phyloP scores from a whole-genome alignment of 2,797 vertebrate genomes.

The Myotis findleyi region DNA sequence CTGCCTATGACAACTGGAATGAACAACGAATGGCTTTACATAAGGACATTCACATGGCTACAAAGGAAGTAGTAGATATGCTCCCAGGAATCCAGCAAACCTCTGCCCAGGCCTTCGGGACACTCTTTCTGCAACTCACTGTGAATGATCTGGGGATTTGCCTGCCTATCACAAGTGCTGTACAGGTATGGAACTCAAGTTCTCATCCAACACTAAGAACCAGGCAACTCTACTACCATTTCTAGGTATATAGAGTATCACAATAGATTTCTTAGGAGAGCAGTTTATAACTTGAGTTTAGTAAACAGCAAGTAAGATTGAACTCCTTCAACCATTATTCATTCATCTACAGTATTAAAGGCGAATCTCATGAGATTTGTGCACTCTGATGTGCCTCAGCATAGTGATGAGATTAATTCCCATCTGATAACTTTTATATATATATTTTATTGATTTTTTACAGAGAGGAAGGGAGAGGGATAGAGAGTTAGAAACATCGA shows the following conservation, averaged over 20 bases:
- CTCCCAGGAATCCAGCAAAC: slow-evolving; percentile 98
- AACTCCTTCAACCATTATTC: neutral
- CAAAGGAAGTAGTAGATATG: slow-evolving; percentile 99
- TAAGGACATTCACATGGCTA: slow-evolving; percentile 99
- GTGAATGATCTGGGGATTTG: slow-evolving; percentile 99
- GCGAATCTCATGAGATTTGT: neutral
- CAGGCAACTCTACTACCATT: neutral
- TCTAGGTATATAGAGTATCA: neutral
- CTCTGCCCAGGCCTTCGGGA: slow-evolving; percentile 98
- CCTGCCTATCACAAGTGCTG: slow-evolving; percentile 95
- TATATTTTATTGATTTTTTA: too few relatives aligned
- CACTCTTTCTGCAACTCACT: slow-evolving; percentile 98
- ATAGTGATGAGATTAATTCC: neutral
- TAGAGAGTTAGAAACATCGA: too few relatives aligned
- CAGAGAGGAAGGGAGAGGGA: too few relatives aligned
- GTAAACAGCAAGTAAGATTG: neutral
- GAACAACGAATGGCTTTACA: slow-evolving; percentile 98
- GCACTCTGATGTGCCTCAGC: neutral
- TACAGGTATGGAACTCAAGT: slow-evolving; percentile 85
- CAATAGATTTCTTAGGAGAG: neutral
- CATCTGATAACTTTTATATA: neutral
- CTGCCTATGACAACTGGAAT: slow-evolving; percentile 99
- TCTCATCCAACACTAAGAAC: neutral
- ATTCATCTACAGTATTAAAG: neutral
- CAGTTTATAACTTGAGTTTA: neutral